phyloP scores from a whole-genome alignment of 2,888 invertebrate species.

The Volucella bombylans region DNA sequence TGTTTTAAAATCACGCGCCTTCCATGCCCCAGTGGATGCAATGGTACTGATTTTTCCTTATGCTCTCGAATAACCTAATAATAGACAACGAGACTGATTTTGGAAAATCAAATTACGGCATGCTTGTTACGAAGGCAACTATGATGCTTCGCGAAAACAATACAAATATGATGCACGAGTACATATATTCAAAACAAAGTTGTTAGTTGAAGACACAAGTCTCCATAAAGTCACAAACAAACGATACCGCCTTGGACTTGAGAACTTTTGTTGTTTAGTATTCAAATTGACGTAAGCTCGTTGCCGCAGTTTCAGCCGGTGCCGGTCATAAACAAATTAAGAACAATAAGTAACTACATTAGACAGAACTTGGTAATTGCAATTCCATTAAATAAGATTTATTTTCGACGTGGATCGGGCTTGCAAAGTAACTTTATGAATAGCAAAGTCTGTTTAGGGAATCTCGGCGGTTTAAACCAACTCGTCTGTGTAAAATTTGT shows the following conservation, averaged over 20 bases:
- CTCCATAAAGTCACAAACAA: neutral
- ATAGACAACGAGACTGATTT: conserved; percentile 9
- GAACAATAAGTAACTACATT: conserved; percentile 17
- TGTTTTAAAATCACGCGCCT: conserved; percentile 19
- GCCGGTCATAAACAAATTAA: conserved; percentile 18
- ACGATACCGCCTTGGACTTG: neutral
- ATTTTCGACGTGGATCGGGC: neutral
- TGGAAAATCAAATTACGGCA: conserved; percentile 20
- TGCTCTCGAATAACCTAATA: conserved; percentile 20
- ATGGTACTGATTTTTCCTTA: neutral
- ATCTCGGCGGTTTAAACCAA: neutral
- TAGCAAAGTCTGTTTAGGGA: neutral
- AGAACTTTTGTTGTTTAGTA: conserved; percentile 17
- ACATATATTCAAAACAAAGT: conserved; percentile 6
- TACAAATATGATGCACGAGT: conserved; percentile 5
- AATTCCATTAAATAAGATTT: conserved; percentile 9
- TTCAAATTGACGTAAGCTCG: conserved; percentile 24
- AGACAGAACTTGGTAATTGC: conserved; percentile 37
- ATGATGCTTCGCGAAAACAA: neutral
- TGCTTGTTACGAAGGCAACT: conserved; percentile 10
- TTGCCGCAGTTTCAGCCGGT: neutral
- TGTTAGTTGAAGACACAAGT: neutral
- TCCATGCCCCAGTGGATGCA: neutral
- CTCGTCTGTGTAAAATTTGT: too few relatives aligned
- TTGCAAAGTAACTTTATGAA: neutral